A percentile compares a stretch with the other conserved stretches of the same genome.
Conservation (phyloP, 2,888 invertebrate genomes). For the Cerceris ruficornis region DNA sequence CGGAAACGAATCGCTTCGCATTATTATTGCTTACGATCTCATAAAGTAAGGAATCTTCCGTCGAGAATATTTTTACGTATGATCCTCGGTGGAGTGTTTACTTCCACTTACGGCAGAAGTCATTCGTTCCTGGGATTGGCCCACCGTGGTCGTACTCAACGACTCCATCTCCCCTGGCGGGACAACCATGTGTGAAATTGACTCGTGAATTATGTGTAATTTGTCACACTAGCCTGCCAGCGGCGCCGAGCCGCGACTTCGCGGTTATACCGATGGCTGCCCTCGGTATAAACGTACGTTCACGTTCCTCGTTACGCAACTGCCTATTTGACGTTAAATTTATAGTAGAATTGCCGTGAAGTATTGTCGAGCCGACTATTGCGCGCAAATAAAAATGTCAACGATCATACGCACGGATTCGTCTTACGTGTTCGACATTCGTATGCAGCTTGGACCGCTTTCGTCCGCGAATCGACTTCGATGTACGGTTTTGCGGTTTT, state of each 20-base stretch:
- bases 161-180: slow-evolving; percentile 49
- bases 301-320: slow-evolving; percentile 36
- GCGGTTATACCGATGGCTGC: slow-evolving; percentile 66
- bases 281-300: slow-evolving; percentile 43
- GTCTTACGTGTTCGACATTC: too few relatives aligned
- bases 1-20: background rate
- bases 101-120: slow-evolving; percentile 38
- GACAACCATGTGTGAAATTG: slow-evolving; percentile 76
- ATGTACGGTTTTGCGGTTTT: too few relatives aligned
- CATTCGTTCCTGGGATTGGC: slow-evolving; percentile 58
- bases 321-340: slow-evolving; percentile 28
- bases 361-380: background rate
- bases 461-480: too few relatives aligned
- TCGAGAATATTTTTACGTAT: slow-evolving; percentile 34
- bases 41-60: slow-evolving; percentile 22
- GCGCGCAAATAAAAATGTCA: too few relatives aligned
- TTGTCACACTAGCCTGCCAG: slow-evolving; percentile 71
- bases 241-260: slow-evolving; percentile 64
- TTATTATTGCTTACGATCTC: background rate
- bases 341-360: slow-evolving; percentile 10
- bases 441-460: too few relatives aligned
- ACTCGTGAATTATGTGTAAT: slow-evolving; percentile 77
- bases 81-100: slow-evolving; percentile 41
- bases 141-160: slow-evolving; percentile 50
- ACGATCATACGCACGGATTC: too few relatives aligned